Base-by-base conservation (phyloP, 2,888 invertebrate species). In the Cheilosia impressa region DNA sequence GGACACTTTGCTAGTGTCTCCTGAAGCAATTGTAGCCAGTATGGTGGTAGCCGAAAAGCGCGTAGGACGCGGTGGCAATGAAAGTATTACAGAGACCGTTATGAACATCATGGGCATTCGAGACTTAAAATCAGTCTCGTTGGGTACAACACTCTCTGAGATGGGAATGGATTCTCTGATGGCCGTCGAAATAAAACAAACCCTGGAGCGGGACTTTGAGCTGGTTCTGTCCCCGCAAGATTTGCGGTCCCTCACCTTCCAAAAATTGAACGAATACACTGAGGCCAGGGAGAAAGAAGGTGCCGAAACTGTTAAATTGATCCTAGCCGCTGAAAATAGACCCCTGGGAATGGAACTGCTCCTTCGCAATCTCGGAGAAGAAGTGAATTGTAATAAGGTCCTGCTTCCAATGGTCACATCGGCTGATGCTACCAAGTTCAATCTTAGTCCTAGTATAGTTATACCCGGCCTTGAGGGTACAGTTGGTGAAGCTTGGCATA, bases 91-190 rank as follows among this genome's bases (percentile, higher is more conserved):
- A 0, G 96, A 96, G 87, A 94, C 96, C 27, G 95, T 97, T 1
- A 93, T 95, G 73, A 94, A 95, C 89, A 94, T 95, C 60, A 94
- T 95, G 94, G 94, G 95, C 88, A 93, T 96, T 87, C 93, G 94
- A 88, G 95, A 96, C 89, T 91, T 95, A 89, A 96, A 95, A 92
- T 94, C 94, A 0, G 94, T 95, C 0, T 96, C 96, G 55, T 93
- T 94, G 82, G 95, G 95, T 89, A 94, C 95, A 0, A 95, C 96
- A 0, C 93, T 99, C 2, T 96, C 97, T 1, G 98, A 99, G 91
- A 93, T 99, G 87, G 99, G 99, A 43, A 96, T 99, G 95, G 98
- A 99, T 93, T 98, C 98, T 1, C 95, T 99, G 93, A 98, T 98
- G 97, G 97, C 97, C 0, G 97, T 98, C 0, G 98, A 99, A 92